A percentile compares a stretch with the other conserved stretches of the same genome.
Evolutionary conservation across 2,888 invertebrate species (phyloP).

Genomic region (Lydus trimaculatus): DNA sequence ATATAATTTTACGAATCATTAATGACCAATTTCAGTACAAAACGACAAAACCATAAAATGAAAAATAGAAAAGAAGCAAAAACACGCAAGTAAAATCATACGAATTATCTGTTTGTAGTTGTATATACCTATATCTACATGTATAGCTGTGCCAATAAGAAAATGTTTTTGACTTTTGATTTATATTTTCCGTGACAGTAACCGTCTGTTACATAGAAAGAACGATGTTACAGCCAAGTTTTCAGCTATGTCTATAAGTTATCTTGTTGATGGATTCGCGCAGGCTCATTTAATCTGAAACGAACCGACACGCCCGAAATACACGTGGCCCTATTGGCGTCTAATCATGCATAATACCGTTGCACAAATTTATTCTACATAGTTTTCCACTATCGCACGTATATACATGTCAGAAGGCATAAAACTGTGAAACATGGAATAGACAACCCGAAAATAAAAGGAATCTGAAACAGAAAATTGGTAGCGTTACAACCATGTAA

Average conservation of each 20-base stretch:
- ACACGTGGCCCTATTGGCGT: conserved; percentile 35
- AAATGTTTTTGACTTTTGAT: conserved; percentile 33
- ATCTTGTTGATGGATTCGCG: conserved; percentile 38
- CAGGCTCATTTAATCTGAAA: conserved; percentile 33
- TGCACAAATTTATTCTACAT: conserved; percentile 30
- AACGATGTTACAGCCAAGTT: conserved; percentile 35
- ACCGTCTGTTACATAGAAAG: conserved; percentile 43
- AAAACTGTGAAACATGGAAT: not conserved
- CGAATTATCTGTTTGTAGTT: conserved; percentile 23
- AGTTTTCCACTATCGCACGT: conserved; percentile 1
- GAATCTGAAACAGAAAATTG: too few relatives aligned
- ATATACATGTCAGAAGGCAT: not conserved
- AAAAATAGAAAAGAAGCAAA: conserved; percentile 18
- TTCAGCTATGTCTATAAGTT: conserved; percentile 29
- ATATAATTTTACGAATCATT: conserved; percentile 18
- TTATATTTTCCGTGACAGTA: conserved; percentile 43
- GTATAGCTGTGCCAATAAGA: not conserved
- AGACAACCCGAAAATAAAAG: not conserved
- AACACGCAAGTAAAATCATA: conserved; percentile 28
- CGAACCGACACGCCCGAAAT: conserved; percentile 37
- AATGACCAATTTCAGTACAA: conserved; percentile 23
- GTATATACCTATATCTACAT: not conserved
- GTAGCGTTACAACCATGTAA: too few relatives aligned
- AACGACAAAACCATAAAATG: conserved; percentile 21
- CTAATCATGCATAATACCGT: conserved; percentile 31